A percentile compares a stretch with the other conserved stretches of the same genome.
Conservation (phyloP, 2,113 vertebrate species). For the Laticauda laticaudata region DNA sequence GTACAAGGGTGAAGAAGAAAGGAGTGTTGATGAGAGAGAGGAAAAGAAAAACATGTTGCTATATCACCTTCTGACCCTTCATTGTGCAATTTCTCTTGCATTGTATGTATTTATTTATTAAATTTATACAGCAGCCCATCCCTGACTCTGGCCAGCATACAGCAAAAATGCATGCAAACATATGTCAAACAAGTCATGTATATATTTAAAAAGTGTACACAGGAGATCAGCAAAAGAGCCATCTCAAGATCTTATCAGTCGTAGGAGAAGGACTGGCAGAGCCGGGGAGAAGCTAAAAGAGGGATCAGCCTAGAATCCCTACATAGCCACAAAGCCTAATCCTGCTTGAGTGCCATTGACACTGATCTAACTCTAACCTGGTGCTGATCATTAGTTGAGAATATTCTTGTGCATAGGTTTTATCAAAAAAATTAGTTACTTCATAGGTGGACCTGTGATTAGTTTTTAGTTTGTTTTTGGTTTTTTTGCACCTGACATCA, state of each 20-base stretch:
- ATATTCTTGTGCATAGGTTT: neutral
- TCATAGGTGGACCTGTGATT: neutral
- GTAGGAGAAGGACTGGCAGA: no score
- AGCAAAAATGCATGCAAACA: neutral
- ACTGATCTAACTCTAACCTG: neutral
- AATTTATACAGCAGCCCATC: neutral
- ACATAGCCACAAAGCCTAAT: neutral
- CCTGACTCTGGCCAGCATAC: neutral
- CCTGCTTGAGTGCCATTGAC: neutral
- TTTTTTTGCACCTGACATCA: neutral
- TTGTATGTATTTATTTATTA: neutral
- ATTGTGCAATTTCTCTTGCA: neutral
- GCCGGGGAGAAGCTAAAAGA: no score
- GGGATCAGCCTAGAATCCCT: no score
- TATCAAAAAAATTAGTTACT: neutral
- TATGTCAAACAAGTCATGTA: no score
- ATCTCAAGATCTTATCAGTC: no score
- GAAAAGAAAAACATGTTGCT: neutral
- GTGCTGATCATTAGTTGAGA: neutral
- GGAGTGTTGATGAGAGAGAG: neutral
- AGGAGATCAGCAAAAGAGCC: no score
- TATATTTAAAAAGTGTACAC: no score
- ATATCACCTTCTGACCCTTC: neutral
- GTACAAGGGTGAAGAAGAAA: neutral
- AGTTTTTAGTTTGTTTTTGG: neutral